Conservation (phyloP, 2,113 vertebrate species). For the Phalacrocorax brasilianus region DNA sequence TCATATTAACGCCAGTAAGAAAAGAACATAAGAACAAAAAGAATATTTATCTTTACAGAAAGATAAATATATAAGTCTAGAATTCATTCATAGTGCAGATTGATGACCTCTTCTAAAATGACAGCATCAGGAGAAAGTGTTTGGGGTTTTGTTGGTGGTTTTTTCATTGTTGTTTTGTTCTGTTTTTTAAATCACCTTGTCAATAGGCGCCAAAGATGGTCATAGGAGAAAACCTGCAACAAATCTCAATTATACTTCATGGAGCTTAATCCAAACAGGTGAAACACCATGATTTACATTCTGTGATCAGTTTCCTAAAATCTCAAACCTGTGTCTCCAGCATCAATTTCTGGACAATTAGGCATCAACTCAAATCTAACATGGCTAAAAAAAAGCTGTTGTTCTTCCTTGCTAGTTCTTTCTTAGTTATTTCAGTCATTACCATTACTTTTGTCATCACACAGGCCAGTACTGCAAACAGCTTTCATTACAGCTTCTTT, state of each 20-base stretch:
- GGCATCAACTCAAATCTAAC: not conserved
- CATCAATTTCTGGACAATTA: not conserved
- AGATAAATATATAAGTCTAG: not conserved
- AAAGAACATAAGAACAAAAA: not conserved
- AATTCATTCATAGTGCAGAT: not conserved
- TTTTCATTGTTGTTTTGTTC: not conserved
- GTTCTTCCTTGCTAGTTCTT: not conserved
- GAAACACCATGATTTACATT: not conserved
- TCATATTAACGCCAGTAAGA: not conserved
- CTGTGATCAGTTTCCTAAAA: not conserved
- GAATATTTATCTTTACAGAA: not conserved
- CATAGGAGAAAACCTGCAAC: not conserved
- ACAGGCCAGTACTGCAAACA: not conserved
- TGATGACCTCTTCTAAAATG: not conserved
- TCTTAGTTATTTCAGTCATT: not conserved
- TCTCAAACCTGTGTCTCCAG: not conserved
- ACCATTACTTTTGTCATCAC: not conserved
- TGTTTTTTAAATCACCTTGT: not conserved
- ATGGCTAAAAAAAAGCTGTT: not conserved
- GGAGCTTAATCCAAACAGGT: not conserved
- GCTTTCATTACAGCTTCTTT: not conserved
- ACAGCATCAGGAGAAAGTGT: not conserved
- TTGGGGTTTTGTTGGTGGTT: rapidly evolving
- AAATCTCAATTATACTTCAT: not conserved
- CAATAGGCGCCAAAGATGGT: not conserved